Evolutionary conservation across 2,888 invertebrate genomes (phyloP), one percentile per base, ranked within the genome.

Genomic region (Euclidia mi): DNA sequence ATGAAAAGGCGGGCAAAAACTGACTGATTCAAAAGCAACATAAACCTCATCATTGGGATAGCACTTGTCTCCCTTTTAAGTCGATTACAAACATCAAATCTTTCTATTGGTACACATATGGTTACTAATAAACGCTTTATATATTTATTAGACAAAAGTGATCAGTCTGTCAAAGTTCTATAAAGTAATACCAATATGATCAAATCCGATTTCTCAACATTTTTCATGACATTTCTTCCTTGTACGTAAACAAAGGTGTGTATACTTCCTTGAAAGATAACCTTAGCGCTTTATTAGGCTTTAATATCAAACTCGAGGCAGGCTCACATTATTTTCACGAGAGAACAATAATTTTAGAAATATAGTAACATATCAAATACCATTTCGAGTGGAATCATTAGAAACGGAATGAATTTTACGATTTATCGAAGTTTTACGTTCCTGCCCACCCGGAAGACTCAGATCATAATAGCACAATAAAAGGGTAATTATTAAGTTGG

Each of bases 401-500:
- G 71, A 63, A 60, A 58, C 44, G 51, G 57, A 64, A 74, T 67
- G 57, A 59, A 58, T 49, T 75, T 74, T 69, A 74, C 66, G 70
- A 76, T 48, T 44, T 49, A 35, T 50, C 49, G 40, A 28, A 45
- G 43, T 44, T 69, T 71, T 50, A 71, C 63, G 53, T 37, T 10
- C 43, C 37, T 65, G 65, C 70, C 71, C 73, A 73, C 79, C 76
- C 71, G 62, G 72, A 62, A 76, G 47, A 46, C 49, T 55, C 37
- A 32, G 37, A 55, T 60, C 58, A 60, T 74, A 71, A 76, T 48
- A n/a, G 53, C 32, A 44, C 59, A 58, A 71, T 73, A 72, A 79
- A 75, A 72, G 50, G 48, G 67, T 66, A 69, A 77, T 76, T 76
- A 78, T 81, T 75, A 68, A 57, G 65, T 65, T 68, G 49, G 63